Base-by-base conservation (phyloP, 2,113 vertebrate genomes). In the Beaufortia kweichowensis region DNA sequence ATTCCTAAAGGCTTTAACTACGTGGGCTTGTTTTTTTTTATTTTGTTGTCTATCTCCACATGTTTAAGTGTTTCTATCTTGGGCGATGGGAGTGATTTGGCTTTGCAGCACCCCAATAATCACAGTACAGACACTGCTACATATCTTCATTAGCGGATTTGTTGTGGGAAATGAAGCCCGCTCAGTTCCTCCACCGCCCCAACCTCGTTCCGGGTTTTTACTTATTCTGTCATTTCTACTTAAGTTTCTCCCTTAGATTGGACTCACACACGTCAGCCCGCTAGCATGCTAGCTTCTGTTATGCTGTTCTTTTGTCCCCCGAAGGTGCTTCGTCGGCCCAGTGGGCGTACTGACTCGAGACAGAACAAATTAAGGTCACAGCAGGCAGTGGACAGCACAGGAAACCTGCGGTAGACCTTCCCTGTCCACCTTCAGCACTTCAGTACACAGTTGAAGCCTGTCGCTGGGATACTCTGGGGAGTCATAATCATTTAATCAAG, bases 341-440 rank as follows among this genome's bases (percentile, higher is more conserved):
- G 79, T 85, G 81, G 88, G 86, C 79, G 81, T 78, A 78, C 75
- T 43, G 77, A 88, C 81, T 87, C 86, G 84, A 90, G 89, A 89
- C 89, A 90, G 78, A 90, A 88, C 85, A 89, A 90, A 91, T 90
- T 91, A 91, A 91, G 89, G 89, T 90, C 90, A 91, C 86, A 88
- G 87, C 83, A 70, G 84, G 85, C 79, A 76, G 35, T 53, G 78
- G 75, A 77, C 78, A 69, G 50, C 75, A 62, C 57, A 68, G n/a
- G 70, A 62, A 83, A 75, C 69, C 69, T 64, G 71, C 33, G 60
- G 21, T 55, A 56, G 67, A 77, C 43, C 64, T 68, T 78, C 76
- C 73, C 57, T 56, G 9, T 28, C 71, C 66, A 66, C 63, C 66
- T 24, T 74, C 53, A 67, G 10, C 74, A 60, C 55, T 60, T 43